Evolutionary conservation across 2,113 vertebrate species (phyloP).

Genomic region (Eulacestoma nigropectus): DNA sequence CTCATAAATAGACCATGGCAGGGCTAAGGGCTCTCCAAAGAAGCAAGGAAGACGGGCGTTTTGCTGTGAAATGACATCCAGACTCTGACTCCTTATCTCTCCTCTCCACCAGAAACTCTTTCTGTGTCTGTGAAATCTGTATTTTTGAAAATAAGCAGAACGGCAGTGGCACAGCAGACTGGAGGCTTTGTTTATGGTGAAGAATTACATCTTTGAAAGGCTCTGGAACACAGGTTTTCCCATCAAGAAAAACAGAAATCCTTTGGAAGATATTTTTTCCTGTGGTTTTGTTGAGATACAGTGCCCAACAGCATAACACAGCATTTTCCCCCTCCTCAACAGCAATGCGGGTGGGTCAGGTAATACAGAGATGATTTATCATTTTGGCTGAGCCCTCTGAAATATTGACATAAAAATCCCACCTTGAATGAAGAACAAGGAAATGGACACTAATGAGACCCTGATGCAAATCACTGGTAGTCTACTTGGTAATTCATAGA

Average conservation of each 20-base stretch:
- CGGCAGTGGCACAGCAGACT: not conserved
- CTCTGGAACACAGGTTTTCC: not conserved
- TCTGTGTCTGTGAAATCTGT: not conserved
- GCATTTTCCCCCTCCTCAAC: not conserved
- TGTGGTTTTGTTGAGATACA: not conserved
- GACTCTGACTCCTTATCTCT: not conserved
- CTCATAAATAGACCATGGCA: not conserved
- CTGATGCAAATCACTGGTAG: not conserved
- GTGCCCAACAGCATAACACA: fast-evolving
- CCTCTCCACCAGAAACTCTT: not conserved
- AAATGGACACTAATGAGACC: not conserved
- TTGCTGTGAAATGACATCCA: not conserved
- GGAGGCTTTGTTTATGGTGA: not conserved
- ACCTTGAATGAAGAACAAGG: not conserved
- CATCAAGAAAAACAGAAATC: not conserved
- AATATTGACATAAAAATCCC: not conserved
- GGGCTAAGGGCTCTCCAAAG: not conserved
- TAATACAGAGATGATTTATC: not conserved
- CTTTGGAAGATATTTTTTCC: not conserved
- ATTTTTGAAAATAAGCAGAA: not conserved
- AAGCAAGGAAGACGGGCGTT: not conserved
- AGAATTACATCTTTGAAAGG: not conserved
- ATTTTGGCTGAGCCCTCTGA: not conserved
- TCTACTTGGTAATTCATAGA: not conserved
- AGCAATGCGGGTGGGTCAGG: fast-evolving